These are phyloP conservation scores for Drosophila busckii DNA, from an alignment of 1,140 invertebrate species.

Conservation along the genomic window DNA sequence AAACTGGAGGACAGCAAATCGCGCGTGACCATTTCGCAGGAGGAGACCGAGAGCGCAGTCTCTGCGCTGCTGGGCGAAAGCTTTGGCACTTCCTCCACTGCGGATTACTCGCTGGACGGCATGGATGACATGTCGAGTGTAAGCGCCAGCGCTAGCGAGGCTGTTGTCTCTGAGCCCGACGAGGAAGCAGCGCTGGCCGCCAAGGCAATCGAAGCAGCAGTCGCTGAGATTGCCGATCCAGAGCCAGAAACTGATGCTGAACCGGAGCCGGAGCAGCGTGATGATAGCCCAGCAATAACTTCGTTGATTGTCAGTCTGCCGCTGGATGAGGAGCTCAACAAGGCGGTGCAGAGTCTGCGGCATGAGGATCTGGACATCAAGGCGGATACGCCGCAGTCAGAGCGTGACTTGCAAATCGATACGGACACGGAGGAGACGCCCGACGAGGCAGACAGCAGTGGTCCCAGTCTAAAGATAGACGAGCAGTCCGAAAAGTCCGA, in stretches of 20 bases:
- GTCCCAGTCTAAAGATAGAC: slow-evolving; percentile 69
- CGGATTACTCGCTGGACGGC: slow-evolving; percentile 81
- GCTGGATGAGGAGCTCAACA: slow-evolving; percentile 86
- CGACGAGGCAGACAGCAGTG: slow-evolving; percentile 80
- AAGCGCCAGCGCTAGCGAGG: slow-evolving; percentile 38
- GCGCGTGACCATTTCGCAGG: slow-evolving; percentile 91
- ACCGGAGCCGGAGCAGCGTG: slow-evolving; percentile 12
- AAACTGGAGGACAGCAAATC: slow-evolving; percentile 86
- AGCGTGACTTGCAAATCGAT: slow-evolving; percentile 91
- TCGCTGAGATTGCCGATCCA: slow-evolving; percentile 39
- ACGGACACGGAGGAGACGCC: slow-evolving; percentile 90
- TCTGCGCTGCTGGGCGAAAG: slow-evolving; percentile 91
- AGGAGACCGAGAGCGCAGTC: slow-evolving; percentile 95
- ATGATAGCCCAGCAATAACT: no score
- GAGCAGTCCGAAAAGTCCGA: slow-evolving; percentile 32
- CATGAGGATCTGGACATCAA: slow-evolving; percentile 87
- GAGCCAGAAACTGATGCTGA: slow-evolving; percentile 25
- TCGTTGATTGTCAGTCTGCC: no score
- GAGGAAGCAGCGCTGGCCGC: slow-evolving; percentile 68
- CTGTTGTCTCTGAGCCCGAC: slow-evolving; percentile 56
- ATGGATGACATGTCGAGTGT: slow-evolving; percentile 76
- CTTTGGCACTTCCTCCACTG: slow-evolving; percentile 82
- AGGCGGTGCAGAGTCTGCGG: slow-evolving; percentile 87
- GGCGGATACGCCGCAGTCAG: slow-evolving; percentile 90
- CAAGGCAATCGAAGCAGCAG: slow-evolving; percentile 63